These are phyloP conservation scores for Phalloptychus januarius DNA, from an alignment of 2,797 vertebrate genomes.

Conservation along the genomic window DNA sequence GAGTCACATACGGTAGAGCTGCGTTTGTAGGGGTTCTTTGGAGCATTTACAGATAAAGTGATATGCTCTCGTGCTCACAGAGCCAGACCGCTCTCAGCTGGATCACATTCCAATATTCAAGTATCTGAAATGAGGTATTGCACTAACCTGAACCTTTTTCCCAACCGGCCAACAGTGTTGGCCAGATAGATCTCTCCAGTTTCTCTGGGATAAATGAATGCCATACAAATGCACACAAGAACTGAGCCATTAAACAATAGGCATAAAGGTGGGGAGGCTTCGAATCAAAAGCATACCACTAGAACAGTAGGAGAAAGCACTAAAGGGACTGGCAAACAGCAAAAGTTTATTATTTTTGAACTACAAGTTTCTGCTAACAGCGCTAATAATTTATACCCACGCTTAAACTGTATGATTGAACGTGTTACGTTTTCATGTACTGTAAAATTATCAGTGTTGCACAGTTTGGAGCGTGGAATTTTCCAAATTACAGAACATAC, in stretches of 20 bases:
- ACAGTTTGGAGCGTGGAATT: slow-evolving; percentile 1
- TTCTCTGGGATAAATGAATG: slow-evolving; percentile 35
- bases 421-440: neutral
- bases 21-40: slow-evolving; percentile 6
- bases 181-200: slow-evolving; percentile 29
- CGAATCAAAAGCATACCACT: slow-evolving; percentile 4
- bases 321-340: slow-evolving; percentile 10
- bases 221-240: slow-evolving; percentile 28
- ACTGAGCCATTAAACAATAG: slow-evolving; percentile 24
- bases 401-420: neutral
- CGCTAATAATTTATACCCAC: neutral
- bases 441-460: neutral
- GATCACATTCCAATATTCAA: slow-evolving; percentile 22
- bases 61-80: slow-evolving; percentile 14
- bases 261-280: slow-evolving; percentile 15
- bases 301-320: neutral
- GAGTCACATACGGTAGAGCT: slow-evolving; percentile 13
- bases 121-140: slow-evolving; percentile 41
- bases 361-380: neutral
- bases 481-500: neutral
- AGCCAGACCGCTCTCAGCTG: slow-evolving; percentile 25
- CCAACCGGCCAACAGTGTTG: slow-evolving; percentile 15
- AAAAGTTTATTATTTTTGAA: neutral
- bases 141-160: slow-evolving; percentile 30
- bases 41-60: slow-evolving; percentile 34